Conservation (phyloP, 35 echinoderm and acorn worm genomes). For the Apostichopus californicus region DNA sequence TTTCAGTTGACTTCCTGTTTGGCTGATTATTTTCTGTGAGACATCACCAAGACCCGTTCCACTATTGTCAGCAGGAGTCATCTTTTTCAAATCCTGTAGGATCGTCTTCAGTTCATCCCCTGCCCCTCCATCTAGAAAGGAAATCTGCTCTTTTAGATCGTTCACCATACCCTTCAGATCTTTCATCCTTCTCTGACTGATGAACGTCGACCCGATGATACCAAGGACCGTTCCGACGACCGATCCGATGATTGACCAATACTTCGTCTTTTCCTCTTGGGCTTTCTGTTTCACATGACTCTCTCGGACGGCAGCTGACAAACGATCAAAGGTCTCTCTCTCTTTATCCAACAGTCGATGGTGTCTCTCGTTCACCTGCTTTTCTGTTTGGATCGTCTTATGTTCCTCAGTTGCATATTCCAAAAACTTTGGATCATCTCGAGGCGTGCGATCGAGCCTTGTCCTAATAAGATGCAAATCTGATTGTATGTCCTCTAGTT, state of each 20-base stretch:
- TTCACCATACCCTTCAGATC: constrained; percentile 75
- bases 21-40: constrained; percentile 39
- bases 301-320: constrained; percentile 75
- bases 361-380: constrained; percentile 62
- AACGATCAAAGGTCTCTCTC: constrained; percentile 66
- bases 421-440: constrained; percentile 90
- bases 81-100: constrained; percentile 9
- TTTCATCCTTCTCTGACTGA: constrained; percentile 73
- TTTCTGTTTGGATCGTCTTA: constrained; percentile 76
- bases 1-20: constrained; percentile 61
- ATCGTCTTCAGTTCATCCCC: constrained; percentile 21
- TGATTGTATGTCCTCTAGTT: constrained; percentile 71
- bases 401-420: constrained; percentile 97
- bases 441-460: constrained; percentile 83
- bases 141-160: constrained; percentile 69
- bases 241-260: constrained; percentile 88
- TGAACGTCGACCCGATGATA: constrained; percentile 72
- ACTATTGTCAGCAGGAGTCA: not conserved
- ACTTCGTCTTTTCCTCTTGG: constrained; percentile 87
- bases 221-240: constrained; percentile 80
- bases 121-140: not conserved
- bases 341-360: constrained; percentile 57
- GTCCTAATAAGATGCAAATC: constrained; percentile 72
- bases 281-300: constrained; percentile 88
- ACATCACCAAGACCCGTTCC: not conserved